Conservation (phyloP, 2,113 vertebrate species). For the Mugil cephalus region DNA sequence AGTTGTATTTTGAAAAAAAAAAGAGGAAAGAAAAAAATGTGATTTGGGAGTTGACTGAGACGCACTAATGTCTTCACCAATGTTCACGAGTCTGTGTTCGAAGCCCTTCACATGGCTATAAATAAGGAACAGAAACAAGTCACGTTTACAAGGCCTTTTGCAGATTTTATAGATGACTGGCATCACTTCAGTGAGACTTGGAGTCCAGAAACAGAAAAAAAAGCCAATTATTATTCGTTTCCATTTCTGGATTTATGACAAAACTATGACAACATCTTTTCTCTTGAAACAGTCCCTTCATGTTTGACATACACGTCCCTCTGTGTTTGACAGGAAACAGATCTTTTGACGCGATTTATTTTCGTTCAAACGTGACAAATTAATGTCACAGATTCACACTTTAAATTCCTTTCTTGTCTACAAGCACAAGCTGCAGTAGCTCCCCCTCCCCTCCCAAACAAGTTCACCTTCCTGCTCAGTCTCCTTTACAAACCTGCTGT, state of each 20-base stretch:
- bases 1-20: conserved; percentile 34
- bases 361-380: conserved; percentile 36
- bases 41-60: conserved; percentile 18
- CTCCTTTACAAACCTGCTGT: conserved; percentile 52
- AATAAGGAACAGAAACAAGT: conserved; percentile 39
- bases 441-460: too few species aligned
- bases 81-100: conserved; percentile 11
- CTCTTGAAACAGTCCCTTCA: conserved; percentile 14
- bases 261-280: conserved; percentile 1
- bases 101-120: conserved; percentile 26
- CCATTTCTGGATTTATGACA: conserved; percentile 21
- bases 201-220: conserved; percentile 3
- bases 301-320: conserved; percentile 21
- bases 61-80: not conserved
- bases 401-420: conserved; percentile 13
- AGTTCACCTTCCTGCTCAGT: conserved; percentile 35
- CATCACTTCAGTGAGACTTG: conserved; percentile 2
- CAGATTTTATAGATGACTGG: conserved; percentile 25
- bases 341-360: conserved; percentile 31
- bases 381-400: conserved; percentile 13
- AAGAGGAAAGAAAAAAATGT: not conserved
- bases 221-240: conserved; percentile 38
- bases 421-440: conserved; percentile 54
- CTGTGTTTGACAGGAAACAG: conserved; percentile 31
- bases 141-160: conserved; percentile 11